These are phyloP conservation scores for Yoshiicerus persimilis DNA, from an alignment of 1,140 invertebrate species.

Conservation along the genomic window DNA sequence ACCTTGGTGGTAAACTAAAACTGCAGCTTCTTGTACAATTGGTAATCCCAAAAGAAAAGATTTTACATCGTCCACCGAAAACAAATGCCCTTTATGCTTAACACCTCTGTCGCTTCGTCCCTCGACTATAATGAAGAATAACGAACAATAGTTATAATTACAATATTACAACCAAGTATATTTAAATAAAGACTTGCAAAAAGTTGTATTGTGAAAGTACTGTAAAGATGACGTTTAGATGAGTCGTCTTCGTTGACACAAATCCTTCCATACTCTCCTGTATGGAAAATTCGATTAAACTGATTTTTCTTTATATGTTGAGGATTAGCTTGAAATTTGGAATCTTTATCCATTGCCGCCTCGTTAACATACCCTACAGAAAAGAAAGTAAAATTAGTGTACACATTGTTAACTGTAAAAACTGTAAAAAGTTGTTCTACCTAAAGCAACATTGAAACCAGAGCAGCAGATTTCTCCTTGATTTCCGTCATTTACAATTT, in stretches of 20 bases:
- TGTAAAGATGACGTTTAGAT: neutral
- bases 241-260: neutral
- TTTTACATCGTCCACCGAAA: neutral
- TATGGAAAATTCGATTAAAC: neutral
- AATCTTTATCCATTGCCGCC: neutral
- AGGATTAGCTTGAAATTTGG: neutral
- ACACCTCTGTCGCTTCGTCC: neutral
- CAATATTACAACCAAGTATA: neutral
- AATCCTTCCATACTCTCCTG: slow-evolving; percentile 17
- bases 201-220: neutral
- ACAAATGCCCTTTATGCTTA: neutral
- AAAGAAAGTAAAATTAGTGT: neutral
- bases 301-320: neutral
- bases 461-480: slow-evolving; percentile 35
- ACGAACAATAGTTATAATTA: neutral
- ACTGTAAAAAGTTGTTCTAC: too few relatives aligned
- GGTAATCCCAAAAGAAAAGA: neutral
- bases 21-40: neutral
- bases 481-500: neutral
- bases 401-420: too few relatives aligned
- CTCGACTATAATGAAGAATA: neutral
- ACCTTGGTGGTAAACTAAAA: neutral
- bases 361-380: neutral
- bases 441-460: slow-evolving; percentile 23
- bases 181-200: neutral